Conservation (phyloP, 2,113 vertebrate species). For the Sitta europaea region DNA sequence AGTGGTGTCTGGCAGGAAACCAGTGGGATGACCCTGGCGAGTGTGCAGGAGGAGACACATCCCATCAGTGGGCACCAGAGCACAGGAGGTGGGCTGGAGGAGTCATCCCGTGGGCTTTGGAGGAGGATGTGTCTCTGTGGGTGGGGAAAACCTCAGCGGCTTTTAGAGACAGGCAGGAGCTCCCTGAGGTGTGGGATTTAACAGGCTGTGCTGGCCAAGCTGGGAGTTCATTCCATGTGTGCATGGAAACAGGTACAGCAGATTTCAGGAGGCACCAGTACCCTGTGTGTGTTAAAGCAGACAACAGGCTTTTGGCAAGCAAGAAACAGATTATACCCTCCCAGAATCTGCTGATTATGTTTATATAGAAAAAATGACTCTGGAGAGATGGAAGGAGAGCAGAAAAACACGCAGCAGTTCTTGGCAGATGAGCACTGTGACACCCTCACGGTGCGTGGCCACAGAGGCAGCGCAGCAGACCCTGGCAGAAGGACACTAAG, state of each 20-base stretch:
- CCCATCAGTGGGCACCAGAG: not conserved
- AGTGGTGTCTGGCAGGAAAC: accelerated
- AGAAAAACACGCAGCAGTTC: not conserved
- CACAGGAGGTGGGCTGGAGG: not conserved
- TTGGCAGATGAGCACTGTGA: not conserved
- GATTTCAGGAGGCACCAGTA: not conserved
- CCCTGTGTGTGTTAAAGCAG: not conserved
- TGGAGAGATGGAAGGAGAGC: not conserved
- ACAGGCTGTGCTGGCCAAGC: not conserved
- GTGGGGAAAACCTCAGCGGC: not conserved
- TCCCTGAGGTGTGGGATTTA: not conserved
- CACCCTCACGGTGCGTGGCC: not conserved
- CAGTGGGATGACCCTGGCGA: accelerated
- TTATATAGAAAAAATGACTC: not conserved
- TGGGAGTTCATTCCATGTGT: accelerated
- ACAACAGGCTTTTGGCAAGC: not conserved
- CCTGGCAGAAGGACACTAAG: not conserved
- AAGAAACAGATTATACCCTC: not conserved
- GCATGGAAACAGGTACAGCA: not conserved
- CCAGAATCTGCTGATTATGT: not conserved
- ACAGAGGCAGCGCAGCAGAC: not conserved
- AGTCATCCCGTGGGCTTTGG: not conserved
- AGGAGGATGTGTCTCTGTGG: not conserved
- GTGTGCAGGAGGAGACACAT: not conserved
- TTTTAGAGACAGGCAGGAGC: not conserved